A percentile compares a stretch with the other conserved stretches of the same genome.
Evolutionary conservation across 2,888 invertebrate genomes (phyloP).

Genomic region (Endotricha flammealis): DNA sequence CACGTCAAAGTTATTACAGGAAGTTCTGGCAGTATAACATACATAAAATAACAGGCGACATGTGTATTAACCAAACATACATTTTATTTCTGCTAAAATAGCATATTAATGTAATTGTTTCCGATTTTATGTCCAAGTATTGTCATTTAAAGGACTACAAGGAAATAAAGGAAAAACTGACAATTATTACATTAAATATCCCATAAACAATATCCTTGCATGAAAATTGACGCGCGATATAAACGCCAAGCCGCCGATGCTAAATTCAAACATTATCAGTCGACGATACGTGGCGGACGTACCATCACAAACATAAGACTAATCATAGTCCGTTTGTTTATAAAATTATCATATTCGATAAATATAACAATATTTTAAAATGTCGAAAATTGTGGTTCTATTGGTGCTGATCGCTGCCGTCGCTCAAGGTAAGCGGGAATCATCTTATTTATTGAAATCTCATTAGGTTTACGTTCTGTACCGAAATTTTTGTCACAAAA

Average conservation of each 20-base stretch:
- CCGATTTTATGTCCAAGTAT: neutral
- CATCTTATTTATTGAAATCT: constrained; percentile 1
- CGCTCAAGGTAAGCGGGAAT: constrained; percentile 35
- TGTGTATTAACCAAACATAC: no score
- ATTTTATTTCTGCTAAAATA: no score
- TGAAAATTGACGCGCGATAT: constrained; percentile 23
- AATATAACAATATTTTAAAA: constrained; percentile 21
- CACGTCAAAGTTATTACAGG: no score
- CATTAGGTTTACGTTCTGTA: no score
- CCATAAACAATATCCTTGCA: no score
- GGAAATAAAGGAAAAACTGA: neutral
- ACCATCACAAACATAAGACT: constrained; percentile 8
- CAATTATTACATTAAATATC: no score
- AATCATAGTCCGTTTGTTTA: constrained; percentile 9
- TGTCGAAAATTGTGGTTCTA: constrained; percentile 32
- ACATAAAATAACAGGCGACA: no score
- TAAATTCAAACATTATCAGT: constrained; percentile 16
- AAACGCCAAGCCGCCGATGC: constrained; percentile 19
- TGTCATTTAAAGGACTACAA: neutral
- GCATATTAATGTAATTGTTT: no score
- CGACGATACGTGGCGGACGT: constrained; percentile 15
- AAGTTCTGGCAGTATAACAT: no score
- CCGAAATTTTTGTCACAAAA: no score
- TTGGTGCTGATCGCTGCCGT: constrained; percentile 26
- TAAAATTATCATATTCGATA: constrained; percentile 13